A percentile compares a stretch with the other conserved stretches of the same genome.
Evolutionary conservation across 1,140 invertebrate species (phyloP).

Genomic region (Andricus grossulariae): DNA sequence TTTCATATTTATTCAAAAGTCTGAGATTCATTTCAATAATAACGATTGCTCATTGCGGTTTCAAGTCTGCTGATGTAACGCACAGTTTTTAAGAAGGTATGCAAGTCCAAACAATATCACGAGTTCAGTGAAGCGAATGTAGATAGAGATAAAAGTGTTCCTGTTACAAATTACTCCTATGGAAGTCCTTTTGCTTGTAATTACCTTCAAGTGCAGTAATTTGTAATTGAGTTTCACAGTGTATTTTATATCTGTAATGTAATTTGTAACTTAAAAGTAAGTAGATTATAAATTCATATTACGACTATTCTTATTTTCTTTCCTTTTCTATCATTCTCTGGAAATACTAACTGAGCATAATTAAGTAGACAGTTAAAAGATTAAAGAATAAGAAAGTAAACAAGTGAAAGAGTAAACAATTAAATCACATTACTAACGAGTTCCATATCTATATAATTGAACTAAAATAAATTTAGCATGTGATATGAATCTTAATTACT

Average conservation of each 20-base stretch:
- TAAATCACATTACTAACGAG: neutral
- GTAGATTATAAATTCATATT: constrained; percentile 12
- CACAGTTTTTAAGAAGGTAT: no score
- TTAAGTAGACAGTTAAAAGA: neutral
- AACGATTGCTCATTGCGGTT: neutral
- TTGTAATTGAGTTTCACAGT: constrained; percentile 5
- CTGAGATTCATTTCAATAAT: neutral
- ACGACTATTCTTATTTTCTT: constrained; percentile 12
- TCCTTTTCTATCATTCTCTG: constrained; percentile 8
- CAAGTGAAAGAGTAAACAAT: neutral
- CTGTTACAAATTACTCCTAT: no score
- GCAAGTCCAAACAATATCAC: no score
- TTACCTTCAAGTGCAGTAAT: neutral
- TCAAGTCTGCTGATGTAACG: neutral
- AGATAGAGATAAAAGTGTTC: no score
- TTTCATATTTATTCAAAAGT: no score
- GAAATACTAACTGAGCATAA: neutral
- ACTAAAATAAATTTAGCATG: neutral
- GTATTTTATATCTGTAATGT: constrained; percentile 27
- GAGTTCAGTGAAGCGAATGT: no score
- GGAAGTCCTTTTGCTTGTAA: no score
- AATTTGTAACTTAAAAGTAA: constrained; percentile 16
- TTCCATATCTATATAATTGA: neutral
- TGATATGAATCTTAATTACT: neutral
- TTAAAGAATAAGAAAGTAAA: neutral